Percentiles rank a stretch among this genome's conserved stretches.
Evolutionary conservation across 2,113 vertebrate genomes (phyloP).

Genomic region (Alouatta palliata): DNA sequence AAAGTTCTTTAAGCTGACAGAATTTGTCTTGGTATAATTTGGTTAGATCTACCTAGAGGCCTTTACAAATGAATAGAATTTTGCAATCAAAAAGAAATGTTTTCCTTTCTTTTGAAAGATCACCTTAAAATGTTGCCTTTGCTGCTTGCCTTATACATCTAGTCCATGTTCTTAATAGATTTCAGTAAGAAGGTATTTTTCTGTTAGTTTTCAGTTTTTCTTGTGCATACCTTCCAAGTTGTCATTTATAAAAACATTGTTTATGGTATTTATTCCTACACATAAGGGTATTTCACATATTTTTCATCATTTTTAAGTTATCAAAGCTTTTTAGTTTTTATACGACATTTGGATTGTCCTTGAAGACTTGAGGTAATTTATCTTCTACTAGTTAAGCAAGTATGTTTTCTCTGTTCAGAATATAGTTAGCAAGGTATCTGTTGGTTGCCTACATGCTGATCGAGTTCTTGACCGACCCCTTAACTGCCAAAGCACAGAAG

Average conservation of each 20-base stretch:
- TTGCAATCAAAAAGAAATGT: not conserved
- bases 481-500: not conserved
- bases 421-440: not conserved
- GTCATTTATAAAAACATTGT: not conserved
- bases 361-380: not conserved
- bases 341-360: not conserved
- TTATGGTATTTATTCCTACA: not conserved
- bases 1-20: not conserved
- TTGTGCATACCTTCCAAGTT: not conserved
- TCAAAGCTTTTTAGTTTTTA: not conserved
- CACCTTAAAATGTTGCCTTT: not conserved
- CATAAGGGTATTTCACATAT: not conserved
- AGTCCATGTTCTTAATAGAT: not conserved
- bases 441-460: not conserved
- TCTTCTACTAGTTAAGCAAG: not conserved
- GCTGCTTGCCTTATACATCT: not conserved
- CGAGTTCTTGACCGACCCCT: not conserved
- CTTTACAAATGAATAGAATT: not conserved
- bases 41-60: not conserved
- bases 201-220: not conserved
- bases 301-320: not conserved
- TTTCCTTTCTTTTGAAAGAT: not conserved
- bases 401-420: not conserved
- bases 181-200: not conserved
- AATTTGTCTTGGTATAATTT: not conserved